These are phyloP conservation scores for Brachypterus glaber DNA, from an alignment of 2,888 invertebrate species.

Conservation along the genomic window DNA sequence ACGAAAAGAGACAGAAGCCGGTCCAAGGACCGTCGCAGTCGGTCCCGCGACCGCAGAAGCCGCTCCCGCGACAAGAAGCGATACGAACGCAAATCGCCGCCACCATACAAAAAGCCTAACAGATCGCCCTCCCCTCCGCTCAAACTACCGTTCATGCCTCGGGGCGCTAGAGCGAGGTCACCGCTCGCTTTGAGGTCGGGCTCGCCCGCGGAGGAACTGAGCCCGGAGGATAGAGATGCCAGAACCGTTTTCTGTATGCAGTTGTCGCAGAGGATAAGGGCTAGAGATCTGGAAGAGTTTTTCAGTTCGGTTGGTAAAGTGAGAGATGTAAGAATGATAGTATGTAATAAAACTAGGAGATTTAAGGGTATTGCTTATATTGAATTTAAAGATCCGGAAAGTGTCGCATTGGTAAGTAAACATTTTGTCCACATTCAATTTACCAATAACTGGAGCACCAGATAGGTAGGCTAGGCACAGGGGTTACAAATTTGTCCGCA, in stretches of 20 bases:
- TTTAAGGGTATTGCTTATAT: slow-evolving; percentile 99
- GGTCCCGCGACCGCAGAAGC: slow-evolving; percentile 18
- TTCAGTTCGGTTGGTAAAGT: slow-evolving; percentile 98
- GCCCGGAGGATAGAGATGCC: slow-evolving; percentile 97
- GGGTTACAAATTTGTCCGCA: too few relatives aligned
- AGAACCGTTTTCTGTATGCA: slow-evolving; percentile 99
- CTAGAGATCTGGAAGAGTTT: slow-evolving; percentile 94
- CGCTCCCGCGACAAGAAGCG: slow-evolving; percentile 14
- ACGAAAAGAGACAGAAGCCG: slow-evolving; percentile 17
- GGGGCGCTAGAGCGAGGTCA: slow-evolving; percentile 22
- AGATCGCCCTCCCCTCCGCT: slow-evolving; percentile 35
- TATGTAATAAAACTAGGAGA: slow-evolving; percentile 95
- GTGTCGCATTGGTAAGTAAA: slow-evolving; percentile 82
- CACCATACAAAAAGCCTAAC: neutral
- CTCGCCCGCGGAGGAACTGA: slow-evolving; percentile 62
- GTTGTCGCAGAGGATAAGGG: slow-evolving; percentile 85
- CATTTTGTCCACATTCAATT: too few relatives aligned
- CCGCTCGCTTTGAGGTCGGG: slow-evolving; percentile 44
- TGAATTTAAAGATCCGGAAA: slow-evolving; percentile 96
- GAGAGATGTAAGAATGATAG: slow-evolving; percentile 94
- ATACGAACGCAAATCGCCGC: slow-evolving; percentile 13
- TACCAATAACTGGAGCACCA: too few relatives aligned
- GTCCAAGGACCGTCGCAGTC: slow-evolving; percentile 21
- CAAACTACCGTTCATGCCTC: slow-evolving; percentile 26
- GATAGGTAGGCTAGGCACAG: too few relatives aligned